phyloP scores from a whole-genome alignment of 2,888 invertebrate species.

The Ichneumoninae sp. region DNA sequence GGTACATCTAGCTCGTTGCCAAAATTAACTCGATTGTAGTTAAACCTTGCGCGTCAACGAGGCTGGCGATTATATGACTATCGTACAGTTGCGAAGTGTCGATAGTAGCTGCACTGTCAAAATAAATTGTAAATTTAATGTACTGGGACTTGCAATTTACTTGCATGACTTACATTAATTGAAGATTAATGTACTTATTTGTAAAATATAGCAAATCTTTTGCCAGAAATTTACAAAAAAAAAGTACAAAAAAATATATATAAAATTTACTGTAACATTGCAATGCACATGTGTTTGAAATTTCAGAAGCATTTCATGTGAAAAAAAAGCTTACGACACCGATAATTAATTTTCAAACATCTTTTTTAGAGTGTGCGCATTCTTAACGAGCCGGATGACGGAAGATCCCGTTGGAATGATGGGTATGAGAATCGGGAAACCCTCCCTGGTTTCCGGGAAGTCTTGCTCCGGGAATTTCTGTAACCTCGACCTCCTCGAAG shows the following conservation, averaged over 20 bases:
- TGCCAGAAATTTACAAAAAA: no score
- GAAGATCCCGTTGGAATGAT: conserved; percentile 71
- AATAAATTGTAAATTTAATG: no score
- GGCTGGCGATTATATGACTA: neutral
- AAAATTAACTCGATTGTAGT: conserved; percentile 35
- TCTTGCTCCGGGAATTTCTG: conserved; percentile 35
- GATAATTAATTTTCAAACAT: no score
- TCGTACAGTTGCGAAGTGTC: conserved; percentile 22
- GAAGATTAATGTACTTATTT: no score
- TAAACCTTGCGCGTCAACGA: neutral
- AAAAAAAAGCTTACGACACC: no score
- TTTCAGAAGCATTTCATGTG: no score
- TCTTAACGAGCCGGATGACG: conserved; percentile 72
- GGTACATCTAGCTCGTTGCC: conserved; percentile 4
- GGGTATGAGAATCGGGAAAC: conserved; percentile 47
- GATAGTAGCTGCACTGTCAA: neutral
- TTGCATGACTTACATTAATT: no score
- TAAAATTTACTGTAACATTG: no score
- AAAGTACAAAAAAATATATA: no score
- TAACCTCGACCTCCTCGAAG: neutral
- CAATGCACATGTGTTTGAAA: no score
- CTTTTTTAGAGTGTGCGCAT: neutral
- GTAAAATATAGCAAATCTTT: no score
- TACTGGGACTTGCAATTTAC: no score
- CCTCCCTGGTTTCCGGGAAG: conserved; percentile 26